These are phyloP conservation scores for Galemys pyrenaicus DNA, from an alignment of 2,113 vertebrate species.

Conservation along the genomic window DNA sequence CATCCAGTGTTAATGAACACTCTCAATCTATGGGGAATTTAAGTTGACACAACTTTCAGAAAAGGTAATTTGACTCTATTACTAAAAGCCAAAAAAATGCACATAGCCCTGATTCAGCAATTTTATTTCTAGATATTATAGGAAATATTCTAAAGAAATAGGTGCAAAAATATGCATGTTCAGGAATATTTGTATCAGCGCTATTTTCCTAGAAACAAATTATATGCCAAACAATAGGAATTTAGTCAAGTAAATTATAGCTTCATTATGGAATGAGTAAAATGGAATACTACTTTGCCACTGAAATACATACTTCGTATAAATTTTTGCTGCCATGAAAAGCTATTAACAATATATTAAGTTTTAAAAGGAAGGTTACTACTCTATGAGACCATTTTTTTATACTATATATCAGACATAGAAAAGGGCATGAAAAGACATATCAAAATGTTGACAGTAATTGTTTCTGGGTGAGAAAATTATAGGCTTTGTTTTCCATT, in stretches of 20 bases:
- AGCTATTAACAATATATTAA: slow-evolving; percentile 53
- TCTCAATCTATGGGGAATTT: slow-evolving; percentile 19
- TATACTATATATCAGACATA: background rate
- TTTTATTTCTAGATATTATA: slow-evolving; percentile 51
- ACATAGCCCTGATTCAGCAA: slow-evolving; percentile 23
- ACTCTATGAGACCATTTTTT: background rate
- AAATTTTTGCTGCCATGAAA: slow-evolving; percentile 52
- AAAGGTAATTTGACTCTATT: slow-evolving; percentile 32
- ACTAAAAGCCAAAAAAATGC: slow-evolving; percentile 39
- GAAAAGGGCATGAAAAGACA: slow-evolving; percentile 44
- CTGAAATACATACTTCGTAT: slow-evolving; percentile 44
- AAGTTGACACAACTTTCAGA: slow-evolving; percentile 36
- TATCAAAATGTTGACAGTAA: slow-evolving; percentile 54
- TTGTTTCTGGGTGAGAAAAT: slow-evolving; percentile 53
- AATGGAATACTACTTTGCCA: slow-evolving; percentile 43
- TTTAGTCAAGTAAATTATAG: slow-evolving; percentile 51
- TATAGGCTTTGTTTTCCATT: slow-evolving; percentile 56
- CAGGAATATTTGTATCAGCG: slow-evolving; percentile 30
- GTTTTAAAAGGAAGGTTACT: slow-evolving; percentile 57
- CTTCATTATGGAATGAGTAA: slow-evolving; percentile 24
- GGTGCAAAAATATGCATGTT: slow-evolving; percentile 25
- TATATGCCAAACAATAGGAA: slow-evolving; percentile 48
- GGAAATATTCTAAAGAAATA: slow-evolving; percentile 45
- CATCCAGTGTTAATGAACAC: background rate
- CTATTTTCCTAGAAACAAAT: slow-evolving; percentile 60